Base-by-base conservation (phyloP, 2,797 vertebrate genomes). In the Ctenopoma multispine region DNA sequence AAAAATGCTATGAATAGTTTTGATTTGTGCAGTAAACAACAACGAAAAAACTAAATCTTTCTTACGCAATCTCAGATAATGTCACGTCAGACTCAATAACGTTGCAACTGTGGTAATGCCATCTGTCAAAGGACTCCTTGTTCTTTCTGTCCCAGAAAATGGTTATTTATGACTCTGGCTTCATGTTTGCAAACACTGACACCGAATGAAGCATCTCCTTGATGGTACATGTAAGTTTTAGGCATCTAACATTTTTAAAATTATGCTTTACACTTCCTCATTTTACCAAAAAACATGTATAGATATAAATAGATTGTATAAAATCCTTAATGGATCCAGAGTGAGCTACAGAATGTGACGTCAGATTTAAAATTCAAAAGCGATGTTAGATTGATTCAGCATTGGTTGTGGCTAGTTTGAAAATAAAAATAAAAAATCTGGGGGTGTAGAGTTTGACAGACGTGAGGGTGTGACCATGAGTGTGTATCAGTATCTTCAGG, bases 401-500 rank as follows among this genome's bases (percentile, higher is more conserved):
- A 34, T 34, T 34, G 2, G 31, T 34, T 5, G 5, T 3, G 31
- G 31, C 5, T 34, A 10, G n/a, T 46, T 46, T 46, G 44, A 17
- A 43, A 18, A 43, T 43, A 2, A 5, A 43, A 17, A n/a, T n/a
- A 43, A 17, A 43, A 18, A 43, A 18, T 43, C 15, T 18, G 15
- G 17, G 41, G 44, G 44, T 43, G 41, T 43, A 15, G 15, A 43
- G 14, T 43, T 1, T 17, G 14, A 17, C 2, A 43, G 41, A 43
- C 17, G 41, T 43, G 43, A 44, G 79, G 69, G 81, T 61, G 79
- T 77, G 77, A 79, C 54, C 64, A 24, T 4, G 43, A 64, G 47
- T 59, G 80, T 68, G 57, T 72, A 67, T 69, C 47, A 27, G 78
- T 65, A 27, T 83, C 68, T 43, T 77, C 75, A 49, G 58, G 43